These are phyloP conservation scores for Mimumesa dahlbomi DNA, from an alignment of 2,888 invertebrate genomes.

Conservation along the genomic window DNA sequence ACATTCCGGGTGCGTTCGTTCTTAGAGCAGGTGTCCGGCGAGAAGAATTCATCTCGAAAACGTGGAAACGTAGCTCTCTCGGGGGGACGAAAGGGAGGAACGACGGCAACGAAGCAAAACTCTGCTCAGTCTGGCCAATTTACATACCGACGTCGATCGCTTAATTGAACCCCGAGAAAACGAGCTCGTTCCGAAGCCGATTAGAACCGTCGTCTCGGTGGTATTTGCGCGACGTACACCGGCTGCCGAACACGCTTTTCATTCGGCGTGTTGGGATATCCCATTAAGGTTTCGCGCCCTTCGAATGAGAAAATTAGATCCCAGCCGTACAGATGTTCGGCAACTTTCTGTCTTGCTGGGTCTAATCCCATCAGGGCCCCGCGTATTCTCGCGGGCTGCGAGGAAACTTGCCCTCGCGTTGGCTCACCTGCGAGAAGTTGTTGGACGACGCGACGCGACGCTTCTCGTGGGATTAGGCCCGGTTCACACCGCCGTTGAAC, in stretches of 20 bases:
- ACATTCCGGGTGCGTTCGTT: too few species aligned
- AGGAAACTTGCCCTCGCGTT: conserved; percentile 22
- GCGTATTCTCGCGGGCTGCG: neutral
- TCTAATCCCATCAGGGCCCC: conserved; percentile 19
- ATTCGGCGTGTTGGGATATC: conserved; percentile 14
- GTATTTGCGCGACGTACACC: conserved; percentile 4
- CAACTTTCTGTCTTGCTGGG: conserved; percentile 25
- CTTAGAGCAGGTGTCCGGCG: too few species aligned
- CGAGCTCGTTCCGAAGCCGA: conserved; percentile 33
- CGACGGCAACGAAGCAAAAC: conserved; percentile 8
- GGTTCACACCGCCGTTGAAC: too few species aligned
- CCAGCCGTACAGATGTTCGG: conserved; percentile 32
- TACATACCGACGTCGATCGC: conserved; percentile 40
- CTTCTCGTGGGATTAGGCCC: too few species aligned
- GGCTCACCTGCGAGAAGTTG: too few species aligned
- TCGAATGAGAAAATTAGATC: conserved; percentile 55
- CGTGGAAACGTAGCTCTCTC: too few species aligned
- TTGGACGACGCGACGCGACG: too few species aligned
- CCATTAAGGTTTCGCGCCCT: conserved; percentile 49
- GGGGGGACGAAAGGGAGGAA: too few species aligned
- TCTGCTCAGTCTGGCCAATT: conserved; percentile 33
- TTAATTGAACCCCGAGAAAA: conserved; percentile 39
- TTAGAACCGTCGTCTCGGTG: conserved; percentile 31
- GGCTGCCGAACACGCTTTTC: neutral
- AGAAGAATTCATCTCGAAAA: too few species aligned